Evolutionary conservation across 2,888 invertebrate species (phyloP), one percentile per base, ranked within the genome.

Genomic region (Sepiola atlantica): DNA sequence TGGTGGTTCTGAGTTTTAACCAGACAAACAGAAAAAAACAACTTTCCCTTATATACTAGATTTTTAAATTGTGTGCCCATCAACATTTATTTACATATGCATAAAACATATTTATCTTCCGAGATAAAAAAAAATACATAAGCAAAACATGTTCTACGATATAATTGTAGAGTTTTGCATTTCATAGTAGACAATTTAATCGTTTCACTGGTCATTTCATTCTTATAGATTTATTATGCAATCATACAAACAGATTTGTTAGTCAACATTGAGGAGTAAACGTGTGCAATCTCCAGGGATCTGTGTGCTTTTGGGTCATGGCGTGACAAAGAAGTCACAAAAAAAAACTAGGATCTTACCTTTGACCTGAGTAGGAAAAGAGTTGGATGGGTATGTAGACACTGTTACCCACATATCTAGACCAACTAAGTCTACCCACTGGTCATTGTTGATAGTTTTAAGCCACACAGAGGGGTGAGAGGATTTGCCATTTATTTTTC

Each of bases 371-470:
- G 8, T 45, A 45, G 45, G 8, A 45, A 45, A 45, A 45, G 45
- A 45, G 45, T 2, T 45, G 45, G 45, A 45, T 77, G 32, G 77
- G 16, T 14, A n/a, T 16, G n/a, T 8, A 28, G 61, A 21, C 10
- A n/a, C n/a, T 32, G 32, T 77, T 77, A 77, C 32, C 77, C 77
- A 77, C 77, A 77, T 32, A n/a, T 3, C n/a, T 77, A 14, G 2
- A 14, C 28, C 77, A 77, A 28, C 28, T 14, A 16, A n/a, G 16
- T 45, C n/a, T 16, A 18, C n/a, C 77, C 14, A 77, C 28, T 2
- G 77, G 77, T 77, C 77, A 77, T n/a, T 32, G 77, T n/a, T 77
- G 77, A n/a, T 77, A 77, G 77, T 77, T n/a, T 77, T 32, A n/a
- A n/a, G 1, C n/a, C 45, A 45, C 45, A 45, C 45, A 45, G 45